Conservation (phyloP, 2,888 invertebrate species). For the Icerya purchasi region DNA sequence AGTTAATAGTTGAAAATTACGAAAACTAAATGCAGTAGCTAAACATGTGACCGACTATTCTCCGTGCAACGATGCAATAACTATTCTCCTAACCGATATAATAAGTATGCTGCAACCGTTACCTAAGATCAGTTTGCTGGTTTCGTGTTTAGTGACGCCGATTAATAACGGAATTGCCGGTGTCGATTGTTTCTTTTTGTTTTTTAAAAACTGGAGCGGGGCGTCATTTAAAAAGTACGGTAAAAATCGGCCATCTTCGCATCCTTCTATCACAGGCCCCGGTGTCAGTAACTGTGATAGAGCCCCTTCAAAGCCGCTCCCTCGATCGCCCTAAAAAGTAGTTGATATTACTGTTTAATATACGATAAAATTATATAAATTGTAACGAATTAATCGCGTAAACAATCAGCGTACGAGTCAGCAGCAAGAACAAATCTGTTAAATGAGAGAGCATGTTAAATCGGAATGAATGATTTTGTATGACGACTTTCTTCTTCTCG, state of each 20-base stretch:
- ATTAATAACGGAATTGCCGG: slow-evolving; percentile 43
- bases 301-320: slow-evolving; percentile 38
- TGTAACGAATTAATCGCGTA: not conserved
- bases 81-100: no score
- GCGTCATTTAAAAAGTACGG: slow-evolving; percentile 41
- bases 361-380: not conserved
- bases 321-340: slow-evolving; percentile 22
- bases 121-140: slow-evolving; percentile 22
- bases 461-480: no score
- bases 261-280: slow-evolving; percentile 45
- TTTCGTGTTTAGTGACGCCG: slow-evolving; percentile 52
- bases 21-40: no score
- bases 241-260: slow-evolving; percentile 39
- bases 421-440: no score
- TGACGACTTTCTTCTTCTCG: no score
- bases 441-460: no score
- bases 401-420: not conserved
- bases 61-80: no score
- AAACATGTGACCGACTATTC: no score
- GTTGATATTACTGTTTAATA: not conserved
- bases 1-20: no score
- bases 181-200: slow-evolving; percentile 26
- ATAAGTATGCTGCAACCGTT: no score
- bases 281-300: slow-evolving; percentile 38
- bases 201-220: slow-evolving; percentile 36